These are phyloP conservation scores for Sebastes minor DNA, from an alignment of 2,797 vertebrate genomes.

Conservation along the genomic window DNA sequence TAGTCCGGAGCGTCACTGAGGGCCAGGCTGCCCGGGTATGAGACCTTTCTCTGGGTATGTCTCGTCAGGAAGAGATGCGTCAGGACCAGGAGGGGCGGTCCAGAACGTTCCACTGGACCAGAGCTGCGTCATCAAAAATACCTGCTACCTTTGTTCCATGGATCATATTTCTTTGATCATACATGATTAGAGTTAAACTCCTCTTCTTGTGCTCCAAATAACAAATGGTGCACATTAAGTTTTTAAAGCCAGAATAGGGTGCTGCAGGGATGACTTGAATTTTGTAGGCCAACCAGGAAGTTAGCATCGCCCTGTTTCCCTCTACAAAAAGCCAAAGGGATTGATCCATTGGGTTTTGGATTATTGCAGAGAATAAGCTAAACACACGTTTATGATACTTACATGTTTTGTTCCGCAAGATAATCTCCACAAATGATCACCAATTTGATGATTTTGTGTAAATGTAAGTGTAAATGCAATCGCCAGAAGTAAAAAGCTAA, in stretches of 20 bases:
- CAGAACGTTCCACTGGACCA: background rate
- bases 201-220: background rate
- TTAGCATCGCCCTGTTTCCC: background rate
- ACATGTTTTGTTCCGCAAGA: no score
- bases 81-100: slow-evolving; percentile 16
- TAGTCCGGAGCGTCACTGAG: slow-evolving; percentile 28
- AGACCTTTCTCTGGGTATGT: slow-evolving; percentile 37
- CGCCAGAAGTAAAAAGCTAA: no score
- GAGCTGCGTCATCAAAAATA: background rate
- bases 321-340: background rate
- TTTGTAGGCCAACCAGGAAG: background rate
- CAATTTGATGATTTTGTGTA: no score
- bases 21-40: background rate
- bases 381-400: no score
- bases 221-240: no score
- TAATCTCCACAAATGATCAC: no score
- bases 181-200: background rate
- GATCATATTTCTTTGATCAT: background rate
- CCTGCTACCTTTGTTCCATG: background rate
- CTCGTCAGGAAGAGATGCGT: slow-evolving; percentile 64
- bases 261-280: background rate
- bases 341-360: background rate
- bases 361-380: no score
- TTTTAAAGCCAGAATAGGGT: background rate
- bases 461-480: no score